These are phyloP conservation scores for Lamellibrachia luymesi DNA, from an alignment of 1,140 invertebrate genomes.

Conservation along the genomic window DNA sequence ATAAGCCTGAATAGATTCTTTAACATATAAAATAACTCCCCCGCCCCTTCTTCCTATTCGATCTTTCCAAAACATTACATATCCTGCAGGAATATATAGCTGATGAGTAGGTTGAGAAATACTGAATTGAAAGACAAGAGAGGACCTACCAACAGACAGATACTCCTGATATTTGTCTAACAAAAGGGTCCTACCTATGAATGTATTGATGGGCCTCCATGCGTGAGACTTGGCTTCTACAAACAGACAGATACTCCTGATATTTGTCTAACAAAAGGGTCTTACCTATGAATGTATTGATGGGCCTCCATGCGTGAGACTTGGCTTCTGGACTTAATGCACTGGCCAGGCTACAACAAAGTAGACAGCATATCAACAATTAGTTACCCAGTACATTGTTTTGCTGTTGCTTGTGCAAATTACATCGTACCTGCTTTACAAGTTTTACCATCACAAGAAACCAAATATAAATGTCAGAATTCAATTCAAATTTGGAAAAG, in stretches of 20 bases:
- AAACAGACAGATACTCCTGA: neutral
- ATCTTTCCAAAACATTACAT: too few relatives aligned
- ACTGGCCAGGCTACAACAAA: slow-evolving; percentile 35
- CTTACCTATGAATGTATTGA: slow-evolving; percentile 50
- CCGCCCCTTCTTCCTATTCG: too few relatives aligned
- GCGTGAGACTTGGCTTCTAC: slow-evolving; percentile 34
- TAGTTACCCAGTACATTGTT: too few relatives aligned
- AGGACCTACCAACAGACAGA: neutral
- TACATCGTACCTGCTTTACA: neutral
- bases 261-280: neutral
- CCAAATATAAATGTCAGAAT: neutral
- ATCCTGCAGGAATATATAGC: too few relatives aligned
- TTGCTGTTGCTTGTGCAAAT: neutral
- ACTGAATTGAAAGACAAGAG: neutral
- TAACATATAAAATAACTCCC: too few relatives aligned
- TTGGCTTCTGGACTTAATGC: slow-evolving; percentile 42
- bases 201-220: slow-evolving; percentile 45
- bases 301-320: slow-evolving; percentile 41
- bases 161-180: neutral
- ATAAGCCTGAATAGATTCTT: too few relatives aligned
- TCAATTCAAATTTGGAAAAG: too few relatives aligned
- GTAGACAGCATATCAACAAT: slow-evolving; percentile 26
- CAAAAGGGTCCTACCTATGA: slow-evolving; percentile 41
- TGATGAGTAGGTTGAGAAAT: neutral
- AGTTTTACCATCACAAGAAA: neutral